Evolutionary conservation across 2,797 vertebrate species (phyloP), one percentile per base, ranked within the genome.

Genomic region (Enteromius viviparus): DNA sequence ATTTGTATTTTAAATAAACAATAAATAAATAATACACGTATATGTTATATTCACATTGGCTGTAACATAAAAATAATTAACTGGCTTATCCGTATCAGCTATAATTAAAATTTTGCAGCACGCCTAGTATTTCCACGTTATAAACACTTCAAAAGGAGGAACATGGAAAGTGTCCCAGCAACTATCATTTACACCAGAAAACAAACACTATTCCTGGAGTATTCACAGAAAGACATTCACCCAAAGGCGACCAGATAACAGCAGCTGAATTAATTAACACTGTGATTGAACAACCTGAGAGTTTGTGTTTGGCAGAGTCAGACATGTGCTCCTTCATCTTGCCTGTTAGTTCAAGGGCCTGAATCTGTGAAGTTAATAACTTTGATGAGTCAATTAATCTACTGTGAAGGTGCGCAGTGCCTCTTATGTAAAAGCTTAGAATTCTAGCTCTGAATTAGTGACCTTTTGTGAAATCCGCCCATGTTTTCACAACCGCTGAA

Each of bases 301-400:
- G 34, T 68, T 68, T 82, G 37, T 42, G 72, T 76, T 76, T 82
- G 23, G 32, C n/a, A 26, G 71, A 82, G 60, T 76, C 26, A 37
- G 53, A 32, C 40, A 9, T 37, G 40, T 5, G 14, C 40, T 26
- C 19, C 53, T 62, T 58, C 68, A 49, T 72, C 80, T 76, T 32
- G 37, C 72, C 49, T 82, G 34, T 68, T 68, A 45, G 64, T 76
- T 82, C 62, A 76, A 82, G 72, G 62, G 80, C 45, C 60, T 4
- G 32, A 42, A 65, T 66, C 62, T 76, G 72, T 55, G 34, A 82
- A 76, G 62, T 76, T 82, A 82, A 76, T 55, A 82, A 76, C 47
- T n/a, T 66, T 55, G 11, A 76, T 49, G 26, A 76, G 58, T 69
- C 71, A 76, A 83, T 86, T 83, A 83, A 83, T 80, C 81, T 65